Percentiles rank a stretch among this genome's conserved stretches.
phyloP scores from a whole-genome alignment of 2,797 vertebrate species.

The Apogon talboti region DNA sequence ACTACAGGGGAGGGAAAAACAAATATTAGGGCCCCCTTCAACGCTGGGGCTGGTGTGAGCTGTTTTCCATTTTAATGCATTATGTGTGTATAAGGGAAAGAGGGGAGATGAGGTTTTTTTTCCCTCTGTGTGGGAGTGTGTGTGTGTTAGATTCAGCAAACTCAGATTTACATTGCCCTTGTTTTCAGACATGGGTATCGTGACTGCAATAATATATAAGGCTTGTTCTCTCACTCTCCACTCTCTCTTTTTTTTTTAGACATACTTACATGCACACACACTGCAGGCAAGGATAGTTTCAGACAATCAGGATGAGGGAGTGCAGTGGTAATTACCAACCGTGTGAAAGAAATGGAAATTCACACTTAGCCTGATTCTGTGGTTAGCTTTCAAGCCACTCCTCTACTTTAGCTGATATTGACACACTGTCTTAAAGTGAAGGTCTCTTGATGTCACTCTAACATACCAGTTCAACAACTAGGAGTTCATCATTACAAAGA shows the following conservation, averaged over 20 bases:
- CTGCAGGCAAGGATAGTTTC: conserved; percentile 54
- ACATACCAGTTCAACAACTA: conserved; percentile 51
- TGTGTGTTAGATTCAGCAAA: conserved; percentile 72
- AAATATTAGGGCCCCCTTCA: conserved; percentile 86
- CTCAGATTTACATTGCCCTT: conserved; percentile 82
- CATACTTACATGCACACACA: conserved; percentile 48
- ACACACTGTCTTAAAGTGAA: conserved; percentile 67
- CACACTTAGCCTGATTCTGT: conserved; percentile 68
- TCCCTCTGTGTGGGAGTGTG: conserved; percentile 30
- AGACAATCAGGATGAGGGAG: conserved; percentile 63
- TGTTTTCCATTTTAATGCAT: conserved; percentile 88
- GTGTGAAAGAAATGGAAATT: conserved; percentile 78
- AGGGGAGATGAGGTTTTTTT: conserved; percentile 74
- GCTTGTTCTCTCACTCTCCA: conserved; percentile 40
- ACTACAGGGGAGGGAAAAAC: conserved; percentile 86
- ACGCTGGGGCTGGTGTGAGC: conserved; percentile 77
- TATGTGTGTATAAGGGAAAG: conserved; percentile 79
- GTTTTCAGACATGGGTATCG: conserved; percentile 82
- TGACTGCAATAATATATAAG: conserved; percentile 85
- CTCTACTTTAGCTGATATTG: conserved; percentile 71
- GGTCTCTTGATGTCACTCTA: conserved; percentile 49
- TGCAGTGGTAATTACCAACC: conserved; percentile 74
- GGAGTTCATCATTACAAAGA: conserved; percentile 42
- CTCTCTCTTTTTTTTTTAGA: conserved; percentile 37
- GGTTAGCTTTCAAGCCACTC: conserved; percentile 68